Evolutionary conservation across 2,113 vertebrate species (phyloP).

Genomic region (Odontesthes bonariensis): DNA sequence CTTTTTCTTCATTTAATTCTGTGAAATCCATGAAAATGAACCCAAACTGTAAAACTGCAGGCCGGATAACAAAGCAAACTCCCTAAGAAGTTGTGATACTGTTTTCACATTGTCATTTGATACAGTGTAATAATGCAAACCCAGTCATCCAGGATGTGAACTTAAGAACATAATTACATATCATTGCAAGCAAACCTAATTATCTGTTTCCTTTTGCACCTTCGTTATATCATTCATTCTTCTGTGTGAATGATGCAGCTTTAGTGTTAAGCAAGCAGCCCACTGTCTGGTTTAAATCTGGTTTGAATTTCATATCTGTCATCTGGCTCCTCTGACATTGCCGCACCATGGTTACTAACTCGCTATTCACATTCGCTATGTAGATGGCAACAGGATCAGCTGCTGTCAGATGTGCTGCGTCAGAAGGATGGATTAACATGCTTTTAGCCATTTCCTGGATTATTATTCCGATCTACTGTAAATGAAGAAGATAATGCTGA

Average conservation of each 20-base stretch:
- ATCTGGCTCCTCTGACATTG: slow-evolving; percentile 25
- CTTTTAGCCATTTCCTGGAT: slow-evolving; percentile 32
- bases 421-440: slow-evolving; percentile 40
- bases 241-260: slow-evolving; percentile 3
- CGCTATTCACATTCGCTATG: slow-evolving; percentile 21
- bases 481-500: background rate
- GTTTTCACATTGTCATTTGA: slow-evolving; percentile 3
- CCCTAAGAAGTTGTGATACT: background rate
- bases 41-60: background rate
- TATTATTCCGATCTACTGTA: slow-evolving; percentile 13
- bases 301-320: slow-evolving; percentile 35
- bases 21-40: background rate
- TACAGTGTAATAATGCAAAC: background rate
- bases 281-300: slow-evolving; percentile 50
- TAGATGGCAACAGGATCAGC: slow-evolving; percentile 28
- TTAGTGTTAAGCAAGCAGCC: slow-evolving; percentile 16
- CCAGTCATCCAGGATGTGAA: background rate
- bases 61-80: background rate
- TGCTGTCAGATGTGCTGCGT: slow-evolving; percentile 22
- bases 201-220: background rate
- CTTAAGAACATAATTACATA: background rate
- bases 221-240: slow-evolving; percentile 1
- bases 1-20: too few relatives aligned
- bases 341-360: slow-evolving; percentile 39
- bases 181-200: background rate